phyloP scores from a whole-genome alignment of 2,797 vertebrate genomes.

The Enteromius viviparus region DNA sequence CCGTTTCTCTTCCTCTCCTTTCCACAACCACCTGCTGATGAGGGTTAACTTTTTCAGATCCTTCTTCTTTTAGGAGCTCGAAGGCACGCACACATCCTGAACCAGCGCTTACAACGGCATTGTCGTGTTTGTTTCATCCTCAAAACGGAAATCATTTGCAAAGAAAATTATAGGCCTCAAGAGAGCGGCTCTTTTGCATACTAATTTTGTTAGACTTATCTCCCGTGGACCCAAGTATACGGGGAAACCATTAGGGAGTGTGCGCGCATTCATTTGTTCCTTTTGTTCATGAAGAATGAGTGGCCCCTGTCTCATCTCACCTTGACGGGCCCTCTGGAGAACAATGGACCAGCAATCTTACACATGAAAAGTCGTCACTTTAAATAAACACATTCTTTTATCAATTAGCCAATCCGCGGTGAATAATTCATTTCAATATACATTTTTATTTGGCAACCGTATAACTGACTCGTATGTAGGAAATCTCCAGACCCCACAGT shows the following conservation, averaged over 20 bases:
- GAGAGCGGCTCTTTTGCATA: constrained; percentile 97
- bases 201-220: constrained; percentile 99
- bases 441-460: constrained; percentile 42
- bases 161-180: constrained; percentile 95
- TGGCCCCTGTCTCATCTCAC: constrained; percentile 62
- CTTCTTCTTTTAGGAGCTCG: constrained; percentile 82
- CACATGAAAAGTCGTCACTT: constrained; percentile 32
- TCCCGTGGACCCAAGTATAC: constrained; percentile 89
- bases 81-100: constrained; percentile 68
- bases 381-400: constrained; percentile 42
- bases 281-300: constrained; percentile 71
- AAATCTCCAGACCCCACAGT: constrained; percentile 48
- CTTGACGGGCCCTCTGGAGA: constrained; percentile 50
- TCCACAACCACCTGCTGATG: constrained; percentile 91
- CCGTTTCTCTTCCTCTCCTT: constrained; percentile 57
- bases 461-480: constrained; percentile 35
- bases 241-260: constrained; percentile 90
- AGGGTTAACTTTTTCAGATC: constrained; percentile 90
- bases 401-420: constrained; percentile 45
- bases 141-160: constrained; percentile 93
- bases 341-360: constrained; percentile 26
- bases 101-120: constrained; percentile 79
- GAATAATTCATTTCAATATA: constrained; percentile 46
- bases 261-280: constrained; percentile 79
- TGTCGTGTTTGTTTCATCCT: constrained; percentile 92